Conservation (phyloP, 2,888 invertebrate species). For the Bombyx huttoni region DNA sequence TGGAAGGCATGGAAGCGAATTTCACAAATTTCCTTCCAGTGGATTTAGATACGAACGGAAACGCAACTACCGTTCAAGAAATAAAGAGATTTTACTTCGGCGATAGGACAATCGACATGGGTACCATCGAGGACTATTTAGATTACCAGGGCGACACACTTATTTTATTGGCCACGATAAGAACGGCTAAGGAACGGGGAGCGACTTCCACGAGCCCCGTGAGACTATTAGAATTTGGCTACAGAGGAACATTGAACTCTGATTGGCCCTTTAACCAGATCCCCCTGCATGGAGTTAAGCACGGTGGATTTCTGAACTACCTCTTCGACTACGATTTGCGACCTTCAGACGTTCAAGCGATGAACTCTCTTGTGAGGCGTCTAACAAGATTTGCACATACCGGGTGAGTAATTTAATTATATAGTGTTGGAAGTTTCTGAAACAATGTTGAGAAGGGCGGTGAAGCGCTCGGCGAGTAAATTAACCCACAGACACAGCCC, state of each 20-base stretch:
- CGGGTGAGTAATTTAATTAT: constrained; percentile 28
- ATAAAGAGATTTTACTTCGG: constrained; percentile 43
- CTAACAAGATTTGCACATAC: constrained; percentile 33
- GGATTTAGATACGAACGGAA: constrained; percentile 31
- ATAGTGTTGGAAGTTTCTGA: too few species aligned
- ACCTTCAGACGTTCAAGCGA: constrained; percentile 20
- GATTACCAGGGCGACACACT: constrained; percentile 50
- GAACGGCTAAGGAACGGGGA: constrained; percentile 39
- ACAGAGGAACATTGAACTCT: constrained; percentile 34
- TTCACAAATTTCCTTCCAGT: constrained; percentile 46
- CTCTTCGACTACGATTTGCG: constrained; percentile 39
- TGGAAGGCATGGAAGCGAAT: constrained; percentile 38
- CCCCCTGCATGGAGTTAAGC: constrained; percentile 38
- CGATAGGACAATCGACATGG: constrained; percentile 26
- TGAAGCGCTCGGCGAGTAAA: too few species aligned
- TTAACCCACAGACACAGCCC: too few species aligned
- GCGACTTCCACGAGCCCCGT: constrained; percentile 30
- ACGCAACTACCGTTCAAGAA: constrained; percentile 19
- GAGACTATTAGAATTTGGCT: constrained; percentile 42
- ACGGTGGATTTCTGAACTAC: constrained; percentile 47
- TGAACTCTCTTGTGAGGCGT: constrained; percentile 24
- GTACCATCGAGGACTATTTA: constrained; percentile 42
- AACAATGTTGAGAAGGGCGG: too few species aligned
- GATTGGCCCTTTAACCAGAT: constrained; percentile 41
- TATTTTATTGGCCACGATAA: constrained; percentile 36